These are phyloP conservation scores for Campylomormyrus tamandua DNA, from an alignment of 2,113 vertebrate genomes.

Conservation along the genomic window DNA sequence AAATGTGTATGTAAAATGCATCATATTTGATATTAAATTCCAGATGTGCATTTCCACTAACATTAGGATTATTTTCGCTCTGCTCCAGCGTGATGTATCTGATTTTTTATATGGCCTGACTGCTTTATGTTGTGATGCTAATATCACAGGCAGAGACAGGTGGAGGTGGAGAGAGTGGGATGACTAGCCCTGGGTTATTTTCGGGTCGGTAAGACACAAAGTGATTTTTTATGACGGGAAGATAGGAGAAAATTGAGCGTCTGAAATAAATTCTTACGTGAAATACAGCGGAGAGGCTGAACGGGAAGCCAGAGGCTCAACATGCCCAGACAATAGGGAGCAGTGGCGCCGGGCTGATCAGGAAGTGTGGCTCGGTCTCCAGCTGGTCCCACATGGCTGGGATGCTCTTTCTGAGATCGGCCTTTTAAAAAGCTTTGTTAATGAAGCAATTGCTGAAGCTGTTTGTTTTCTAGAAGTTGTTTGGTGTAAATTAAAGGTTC, in stretches of 20 bases:
- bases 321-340: neutral
- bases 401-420: neutral
- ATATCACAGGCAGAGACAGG: neutral
- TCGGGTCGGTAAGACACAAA: constrained; percentile 6
- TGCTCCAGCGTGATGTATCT: neutral
- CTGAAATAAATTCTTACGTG: neutral
- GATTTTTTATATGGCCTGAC: neutral
- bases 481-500: neutral
- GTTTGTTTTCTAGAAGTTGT: neutral
- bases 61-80: neutral
- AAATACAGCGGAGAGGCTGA: neutral
- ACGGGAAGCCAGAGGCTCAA: neutral
- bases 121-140: neutral
- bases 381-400: neutral
- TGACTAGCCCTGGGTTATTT: constrained; percentile 3
- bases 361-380: neutral
- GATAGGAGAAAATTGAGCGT: neutral
- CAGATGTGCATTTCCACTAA: neutral
- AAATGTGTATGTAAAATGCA: neutral
- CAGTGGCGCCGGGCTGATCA: neutral
- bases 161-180: neutral
- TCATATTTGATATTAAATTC: neutral
- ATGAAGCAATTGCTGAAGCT: neutral
- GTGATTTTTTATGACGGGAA: constrained; percentile 7
- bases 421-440: neutral